These are phyloP conservation scores for Rhea pennata DNA, from an alignment of 2,113 vertebrate species.

Conservation along the genomic window DNA sequence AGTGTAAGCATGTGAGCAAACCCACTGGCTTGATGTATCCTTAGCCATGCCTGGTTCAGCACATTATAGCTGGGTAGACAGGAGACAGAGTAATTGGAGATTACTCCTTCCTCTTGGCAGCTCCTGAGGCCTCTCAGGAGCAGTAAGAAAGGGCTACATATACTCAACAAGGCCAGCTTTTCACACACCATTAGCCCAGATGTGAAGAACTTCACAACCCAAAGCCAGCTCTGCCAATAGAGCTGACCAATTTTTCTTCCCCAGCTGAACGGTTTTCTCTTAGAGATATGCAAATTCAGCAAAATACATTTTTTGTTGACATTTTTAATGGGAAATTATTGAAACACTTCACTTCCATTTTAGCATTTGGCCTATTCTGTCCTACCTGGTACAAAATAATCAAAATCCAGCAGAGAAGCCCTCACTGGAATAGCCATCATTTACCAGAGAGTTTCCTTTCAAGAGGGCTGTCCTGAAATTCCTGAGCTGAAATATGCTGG, in stretches of 20 bases:
- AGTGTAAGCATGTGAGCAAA: neutral
- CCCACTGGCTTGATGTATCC: fast-evolving
- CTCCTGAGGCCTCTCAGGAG: neutral
- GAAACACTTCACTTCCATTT: conserved; percentile 55
- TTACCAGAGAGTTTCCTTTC: neutral
- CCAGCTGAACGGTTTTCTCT: conserved; percentile 44
- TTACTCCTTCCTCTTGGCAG: neutral
- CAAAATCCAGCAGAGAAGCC: conserved; percentile 2
- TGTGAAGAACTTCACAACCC: conserved; percentile 29
- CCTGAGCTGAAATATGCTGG: neutral
- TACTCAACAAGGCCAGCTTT: neutral
- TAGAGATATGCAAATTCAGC: conserved; percentile 30
- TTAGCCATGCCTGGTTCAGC: neutral
- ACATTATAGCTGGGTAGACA: neutral
- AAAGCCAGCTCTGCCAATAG: neutral
- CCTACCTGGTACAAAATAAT: conserved; percentile 16
- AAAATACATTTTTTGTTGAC: conserved; percentile 39
- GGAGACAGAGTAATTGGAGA: neutral
- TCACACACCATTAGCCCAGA: conserved; percentile 55
- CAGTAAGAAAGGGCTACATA: neutral
- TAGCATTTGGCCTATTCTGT: conserved; percentile 39
- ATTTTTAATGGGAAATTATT: conserved; percentile 51
- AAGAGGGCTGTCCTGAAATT: neutral
- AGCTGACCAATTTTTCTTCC: conserved; percentile 13
- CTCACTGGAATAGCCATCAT: neutral